phyloP scores from a whole-genome alignment of 2,113 vertebrate species.

The Cebus imitator region DNA sequence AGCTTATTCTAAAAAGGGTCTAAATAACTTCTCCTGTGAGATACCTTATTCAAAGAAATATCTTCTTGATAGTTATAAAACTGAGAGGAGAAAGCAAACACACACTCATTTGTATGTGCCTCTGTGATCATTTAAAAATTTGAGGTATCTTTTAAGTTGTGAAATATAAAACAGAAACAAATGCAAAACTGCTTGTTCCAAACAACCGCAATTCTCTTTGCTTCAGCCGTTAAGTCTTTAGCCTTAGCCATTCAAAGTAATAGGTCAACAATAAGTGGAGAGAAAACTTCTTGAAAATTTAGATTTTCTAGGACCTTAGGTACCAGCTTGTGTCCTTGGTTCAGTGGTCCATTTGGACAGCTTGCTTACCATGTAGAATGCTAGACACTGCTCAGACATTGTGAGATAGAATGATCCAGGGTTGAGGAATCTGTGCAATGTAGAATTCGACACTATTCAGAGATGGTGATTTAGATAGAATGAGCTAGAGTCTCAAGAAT shows the following conservation, averaged over 20 bases:
- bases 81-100: not conserved
- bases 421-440: not conserved
- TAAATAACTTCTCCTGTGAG: not conserved
- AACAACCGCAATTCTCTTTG: not conserved
- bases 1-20: not conserved
- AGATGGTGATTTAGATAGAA: not conserved
- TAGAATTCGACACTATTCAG: not conserved
- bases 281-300: not conserved
- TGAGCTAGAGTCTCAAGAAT: not conserved
- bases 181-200: not conserved
- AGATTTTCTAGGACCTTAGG: not conserved
- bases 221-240: not conserved
- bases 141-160: not conserved
- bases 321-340: not conserved
- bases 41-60: not conserved
- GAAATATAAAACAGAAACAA: not conserved
- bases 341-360: too few relatives aligned
- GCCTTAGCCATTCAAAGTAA: not conserved
- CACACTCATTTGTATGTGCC: not conserved
- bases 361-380: not conserved
- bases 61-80: not conserved
- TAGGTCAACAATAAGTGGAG: not conserved
- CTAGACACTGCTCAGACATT: not conserved
- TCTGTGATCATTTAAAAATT: not conserved
- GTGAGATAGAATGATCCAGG: not conserved